Conservation (phyloP, 1,140 invertebrate species). For the Drosophila sturtevanti region DNA sequence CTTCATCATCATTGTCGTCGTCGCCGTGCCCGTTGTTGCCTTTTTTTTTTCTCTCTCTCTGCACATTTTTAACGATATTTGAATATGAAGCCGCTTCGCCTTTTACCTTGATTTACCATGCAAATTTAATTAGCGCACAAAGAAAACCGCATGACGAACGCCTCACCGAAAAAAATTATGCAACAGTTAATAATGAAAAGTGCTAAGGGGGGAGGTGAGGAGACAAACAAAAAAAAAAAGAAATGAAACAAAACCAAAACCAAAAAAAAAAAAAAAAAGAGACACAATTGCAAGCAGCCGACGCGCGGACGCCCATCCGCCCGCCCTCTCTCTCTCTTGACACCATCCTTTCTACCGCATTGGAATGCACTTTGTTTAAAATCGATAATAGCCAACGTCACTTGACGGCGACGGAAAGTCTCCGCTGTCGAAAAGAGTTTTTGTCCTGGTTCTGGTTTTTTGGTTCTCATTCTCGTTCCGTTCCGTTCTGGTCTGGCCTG, state of each 20-base stretch:
- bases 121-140: constrained; percentile 61
- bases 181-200: constrained; percentile 64
- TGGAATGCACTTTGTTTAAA: constrained; percentile 33
- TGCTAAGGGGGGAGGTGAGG: not conserved
- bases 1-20: not conserved
- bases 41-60: not conserved
- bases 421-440: constrained; percentile 14
- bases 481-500: not conserved
- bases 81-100: not conserved
- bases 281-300: not conserved
- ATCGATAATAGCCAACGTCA: constrained; percentile 64
- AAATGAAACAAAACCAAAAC: no score
- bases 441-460: constrained; percentile 4
- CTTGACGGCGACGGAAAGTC: constrained; percentile 47
- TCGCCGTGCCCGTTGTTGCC: no score
- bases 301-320: no score
- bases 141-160: constrained; percentile 38
- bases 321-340: no score
- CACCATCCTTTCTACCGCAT: not conserved
- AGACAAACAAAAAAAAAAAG: no score
- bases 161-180: constrained; percentile 49
- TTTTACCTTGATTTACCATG: constrained; percentile 56
- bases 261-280: not conserved
- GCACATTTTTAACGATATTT: constrained; percentile 3
- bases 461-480: constrained; percentile 8